Percentiles rank a stretch among this genome's conserved stretches.
Conservation (phyloP, 2,113 vertebrate genomes). For the Fregata magnificens region DNA sequence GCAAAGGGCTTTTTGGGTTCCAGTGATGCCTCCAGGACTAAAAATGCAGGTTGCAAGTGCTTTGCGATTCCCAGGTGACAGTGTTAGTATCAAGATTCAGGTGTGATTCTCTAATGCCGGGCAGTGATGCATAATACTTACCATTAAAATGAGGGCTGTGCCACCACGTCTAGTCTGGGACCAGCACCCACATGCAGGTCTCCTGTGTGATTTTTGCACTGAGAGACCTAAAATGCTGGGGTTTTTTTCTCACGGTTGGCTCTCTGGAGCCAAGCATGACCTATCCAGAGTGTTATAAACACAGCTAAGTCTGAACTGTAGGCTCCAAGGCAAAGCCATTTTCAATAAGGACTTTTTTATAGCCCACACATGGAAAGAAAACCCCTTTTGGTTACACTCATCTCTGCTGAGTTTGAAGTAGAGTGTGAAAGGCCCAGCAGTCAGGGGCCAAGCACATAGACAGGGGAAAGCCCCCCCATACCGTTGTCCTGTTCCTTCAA, state of each 20-base stretch:
- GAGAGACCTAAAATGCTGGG: neutral
- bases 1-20: neutral
- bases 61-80: neutral
- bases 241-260: neutral
- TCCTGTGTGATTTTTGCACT: neutral
- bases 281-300: neutral
- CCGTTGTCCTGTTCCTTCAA: neutral
- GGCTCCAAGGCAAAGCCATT: neutral
- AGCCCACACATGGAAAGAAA: neutral
- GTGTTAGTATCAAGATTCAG: neutral
- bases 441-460: neutral
- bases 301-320: neutral
- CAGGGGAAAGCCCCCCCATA: neutral
- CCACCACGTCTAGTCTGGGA: neutral
- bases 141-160: neutral
- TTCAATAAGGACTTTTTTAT: neutral
- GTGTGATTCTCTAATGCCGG: neutral
- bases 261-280: neutral
- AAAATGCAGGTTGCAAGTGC: neutral
- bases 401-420: neutral
- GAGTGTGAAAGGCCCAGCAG: neutral
- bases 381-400: neutral
- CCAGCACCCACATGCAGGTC: neutral
- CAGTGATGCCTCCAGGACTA: neutral
- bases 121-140: neutral